Evolutionary conservation across 1,140 invertebrate genomes (phyloP), one percentile per base, ranked within the genome.

Genomic region (Dufourea novaeangliae): DNA sequence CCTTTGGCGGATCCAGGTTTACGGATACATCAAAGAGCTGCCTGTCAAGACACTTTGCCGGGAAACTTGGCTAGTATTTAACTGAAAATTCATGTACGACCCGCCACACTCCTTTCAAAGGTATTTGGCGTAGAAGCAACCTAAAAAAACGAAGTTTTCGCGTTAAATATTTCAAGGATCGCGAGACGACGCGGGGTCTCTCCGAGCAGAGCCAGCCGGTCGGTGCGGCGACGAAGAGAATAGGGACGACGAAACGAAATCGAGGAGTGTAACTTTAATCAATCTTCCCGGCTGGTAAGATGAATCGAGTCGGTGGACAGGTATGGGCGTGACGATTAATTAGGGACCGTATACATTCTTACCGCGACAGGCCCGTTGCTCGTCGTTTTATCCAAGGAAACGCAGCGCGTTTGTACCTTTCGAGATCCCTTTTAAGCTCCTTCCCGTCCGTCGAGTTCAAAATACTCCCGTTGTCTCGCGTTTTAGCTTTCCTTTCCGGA

Each of bases 241-340:
- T 37, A 69, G 73, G 74, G 59, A 57, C 74, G 64, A 22, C 79
- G 80, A 39, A 82, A 74, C 50, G 69, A 73, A 81, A 82, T 72
- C 80, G 61, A 25, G 39, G 34, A 39, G 54, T 27, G 78, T 67
- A 67, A 61, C 62, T 63, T 76, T 79, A 69, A 79, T 79, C 78
- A 76, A 79, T 79, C 78, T 76, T 76, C 77, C 63, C 56, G 54
- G 37, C 64, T 54, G 72, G 62, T 76, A 79, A 79, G 78, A 79
- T 56, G 72, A 69, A 79, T 79, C 39, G 72, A 54, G 25, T 41
- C 34, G 27, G 8, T 27, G 62, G 72, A 57, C 63, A 44, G 63
- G 6, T 27, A 34, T 44, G 62, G 50, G 17, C 22, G 27, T 20
- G 37, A 4, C 72, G 72, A 74, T 74, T 74, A 74, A 74, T 74